Evolutionary conservation across 2,888 invertebrate genomes (phyloP).

Genomic region (Erebia epiphron): DNA sequence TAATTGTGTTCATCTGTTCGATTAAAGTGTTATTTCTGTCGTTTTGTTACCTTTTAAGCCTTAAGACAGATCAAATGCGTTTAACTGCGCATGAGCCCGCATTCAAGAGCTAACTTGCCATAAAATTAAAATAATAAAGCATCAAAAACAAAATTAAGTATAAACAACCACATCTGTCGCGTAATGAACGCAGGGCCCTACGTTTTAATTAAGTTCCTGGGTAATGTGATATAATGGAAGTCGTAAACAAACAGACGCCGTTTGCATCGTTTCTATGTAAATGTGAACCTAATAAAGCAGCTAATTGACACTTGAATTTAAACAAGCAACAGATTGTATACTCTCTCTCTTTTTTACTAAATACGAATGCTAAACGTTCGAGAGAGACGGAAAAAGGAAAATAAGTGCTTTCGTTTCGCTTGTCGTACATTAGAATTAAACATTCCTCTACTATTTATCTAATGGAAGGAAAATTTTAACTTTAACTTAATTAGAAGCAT

Average conservation of each 20-base stretch:
- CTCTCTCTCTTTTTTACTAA: conserved; percentile 20
- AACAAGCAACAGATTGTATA: conserved; percentile 38
- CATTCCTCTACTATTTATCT: background rate
- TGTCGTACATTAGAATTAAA: conserved; percentile 19
- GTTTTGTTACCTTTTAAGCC: too few relatives aligned
- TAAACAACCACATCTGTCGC: conserved; percentile 36
- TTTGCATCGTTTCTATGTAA: conserved; percentile 48
- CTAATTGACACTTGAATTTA: conserved; percentile 41
- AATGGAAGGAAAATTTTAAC: background rate
- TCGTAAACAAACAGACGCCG: conserved; percentile 48
- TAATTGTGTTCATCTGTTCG: background rate
- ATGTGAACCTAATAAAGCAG: conserved; percentile 44
- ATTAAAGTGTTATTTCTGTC: too few relatives aligned
- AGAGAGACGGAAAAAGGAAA: conserved; percentile 21
- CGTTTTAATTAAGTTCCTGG: conserved; percentile 48
- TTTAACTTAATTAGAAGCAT: conserved; percentile 13
- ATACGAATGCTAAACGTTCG: background rate
- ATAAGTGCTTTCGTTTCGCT: conserved; percentile 8
- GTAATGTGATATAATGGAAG: conserved; percentile 48
- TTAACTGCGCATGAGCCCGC: background rate
- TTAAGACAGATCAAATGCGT: background rate
- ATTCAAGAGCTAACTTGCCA: background rate
- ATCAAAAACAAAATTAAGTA: conserved; percentile 29
- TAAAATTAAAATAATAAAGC: conserved; percentile 2
- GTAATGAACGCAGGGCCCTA: conserved; percentile 25